Evolutionary conservation across 2,797 vertebrate genomes (phyloP), one percentile per base, ranked within the genome.

Genomic region (Neosilurus hyrtlii): DNA sequence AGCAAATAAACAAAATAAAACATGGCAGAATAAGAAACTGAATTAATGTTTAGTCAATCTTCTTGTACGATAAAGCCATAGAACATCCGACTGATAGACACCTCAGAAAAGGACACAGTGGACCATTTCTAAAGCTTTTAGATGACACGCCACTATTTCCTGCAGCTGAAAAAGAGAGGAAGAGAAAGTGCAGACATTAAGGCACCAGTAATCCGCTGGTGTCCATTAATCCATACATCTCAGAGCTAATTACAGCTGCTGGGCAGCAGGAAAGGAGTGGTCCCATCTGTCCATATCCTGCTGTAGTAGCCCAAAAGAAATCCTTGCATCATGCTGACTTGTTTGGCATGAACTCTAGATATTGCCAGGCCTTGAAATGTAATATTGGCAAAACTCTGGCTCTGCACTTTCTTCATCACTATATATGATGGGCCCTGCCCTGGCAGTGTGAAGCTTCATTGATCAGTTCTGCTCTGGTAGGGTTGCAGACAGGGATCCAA

Each of bases 401-500:
- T n/a, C 11, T 9, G 59, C 75, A 83, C 78, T 35, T 62, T 83
- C 76, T 83, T 56, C 37, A 67, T 12, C 65, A 74, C 67, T 54
- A 4, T 15, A 61, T 80, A 70, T 73, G 78, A 84, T 85, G 59
- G 74, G 70, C 83, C 79, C 57, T 26, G 18, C 56, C 54, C 79
- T 80, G 70, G 87, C 82, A 82, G 52, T 81, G 35, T 2, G 24
- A 78, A 85, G 79, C 56, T 66, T 35, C 80, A 88, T 84, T 73
- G 84, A 88, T 84, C 79, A 71, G 12, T 66, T 74, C 59, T 35
- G 68, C 73, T 81, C 83, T 82, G 85, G 83, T 86, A 56, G 79
- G 85, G 87, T 84, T 88, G 81, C 87, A 86, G 83, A 84, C 76
- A 85, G 78, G 54, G 65, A 82, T 83, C 66, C 66, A 24, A 80